Evolutionary conservation across 2,113 vertebrate species (phyloP).

Genomic region (Elephantulus edwardii): DNA sequence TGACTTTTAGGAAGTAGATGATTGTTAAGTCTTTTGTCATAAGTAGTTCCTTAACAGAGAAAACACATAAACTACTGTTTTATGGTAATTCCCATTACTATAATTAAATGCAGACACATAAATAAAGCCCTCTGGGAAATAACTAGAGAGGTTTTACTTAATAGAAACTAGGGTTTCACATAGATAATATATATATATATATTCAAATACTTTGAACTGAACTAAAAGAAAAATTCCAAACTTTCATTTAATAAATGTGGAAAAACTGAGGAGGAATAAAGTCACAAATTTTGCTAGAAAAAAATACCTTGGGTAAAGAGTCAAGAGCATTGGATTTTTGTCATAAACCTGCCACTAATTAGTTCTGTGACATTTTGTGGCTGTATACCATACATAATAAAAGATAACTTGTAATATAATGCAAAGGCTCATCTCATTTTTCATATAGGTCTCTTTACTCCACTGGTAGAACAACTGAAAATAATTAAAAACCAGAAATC

Average conservation of each 20-base stretch:
- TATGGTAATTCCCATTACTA: background rate
- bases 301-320: background rate
- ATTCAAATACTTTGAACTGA: background rate
- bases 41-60: background rate
- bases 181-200: background rate
- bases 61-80: background rate
- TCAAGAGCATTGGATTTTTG: constrained; percentile 52
- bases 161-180: background rate
- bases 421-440: background rate
- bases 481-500: no score
- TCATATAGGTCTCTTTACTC: background rate
- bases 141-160: background rate
- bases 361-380: constrained; percentile 61
- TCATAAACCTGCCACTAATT: constrained; percentile 63
- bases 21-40: background rate
- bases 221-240: background rate
- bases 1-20: background rate
- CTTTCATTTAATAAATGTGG: background rate
- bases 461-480: background rate
- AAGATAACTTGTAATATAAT: constrained; percentile 3
- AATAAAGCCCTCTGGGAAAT: background rate
- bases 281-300: background rate
- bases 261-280: background rate
- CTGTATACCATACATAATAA: constrained; percentile 40
- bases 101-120: background rate